phyloP scores from a whole-genome alignment of 2,113 vertebrate genomes.

The Struthio camelus region DNA sequence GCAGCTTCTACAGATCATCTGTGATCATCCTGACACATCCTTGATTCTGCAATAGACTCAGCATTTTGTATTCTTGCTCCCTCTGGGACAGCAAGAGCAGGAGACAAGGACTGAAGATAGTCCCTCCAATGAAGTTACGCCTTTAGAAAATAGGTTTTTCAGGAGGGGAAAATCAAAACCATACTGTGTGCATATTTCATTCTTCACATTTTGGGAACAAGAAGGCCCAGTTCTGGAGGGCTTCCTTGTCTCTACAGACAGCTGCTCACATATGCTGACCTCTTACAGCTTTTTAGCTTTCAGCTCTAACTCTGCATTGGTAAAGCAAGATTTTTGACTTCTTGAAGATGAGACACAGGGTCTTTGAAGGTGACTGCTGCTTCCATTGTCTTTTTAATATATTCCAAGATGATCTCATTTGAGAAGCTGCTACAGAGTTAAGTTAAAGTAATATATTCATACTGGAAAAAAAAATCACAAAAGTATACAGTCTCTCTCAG shows the following conservation, averaged over 20 bases:
- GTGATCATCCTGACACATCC: background rate
- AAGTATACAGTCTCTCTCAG: background rate
- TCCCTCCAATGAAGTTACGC: background rate
- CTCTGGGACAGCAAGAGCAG: background rate
- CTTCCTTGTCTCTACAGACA: slow-evolving; percentile 20
- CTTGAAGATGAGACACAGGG: background rate
- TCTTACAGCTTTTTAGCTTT: slow-evolving; percentile 2
- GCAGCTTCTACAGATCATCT: background rate
- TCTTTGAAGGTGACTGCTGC: background rate
- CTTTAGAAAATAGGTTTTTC: background rate
- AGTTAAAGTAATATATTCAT: background rate
- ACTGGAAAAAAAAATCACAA: background rate
- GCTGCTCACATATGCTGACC: background rate
- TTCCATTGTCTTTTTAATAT: background rate
- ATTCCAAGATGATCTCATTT: background rate
- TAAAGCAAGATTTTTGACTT: background rate
- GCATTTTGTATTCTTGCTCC: background rate
- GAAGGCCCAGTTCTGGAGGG: background rate
- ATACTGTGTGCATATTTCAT: background rate
- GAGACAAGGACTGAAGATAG: background rate
- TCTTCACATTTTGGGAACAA: slow-evolving; percentile 19
- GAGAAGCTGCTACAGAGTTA: background rate
- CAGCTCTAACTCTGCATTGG: background rate
- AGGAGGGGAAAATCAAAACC: background rate
- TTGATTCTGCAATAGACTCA: background rate